These are phyloP conservation scores for Drosophila burlai DNA, from an alignment of 1,140 invertebrate species.

Conservation along the genomic window DNA sequence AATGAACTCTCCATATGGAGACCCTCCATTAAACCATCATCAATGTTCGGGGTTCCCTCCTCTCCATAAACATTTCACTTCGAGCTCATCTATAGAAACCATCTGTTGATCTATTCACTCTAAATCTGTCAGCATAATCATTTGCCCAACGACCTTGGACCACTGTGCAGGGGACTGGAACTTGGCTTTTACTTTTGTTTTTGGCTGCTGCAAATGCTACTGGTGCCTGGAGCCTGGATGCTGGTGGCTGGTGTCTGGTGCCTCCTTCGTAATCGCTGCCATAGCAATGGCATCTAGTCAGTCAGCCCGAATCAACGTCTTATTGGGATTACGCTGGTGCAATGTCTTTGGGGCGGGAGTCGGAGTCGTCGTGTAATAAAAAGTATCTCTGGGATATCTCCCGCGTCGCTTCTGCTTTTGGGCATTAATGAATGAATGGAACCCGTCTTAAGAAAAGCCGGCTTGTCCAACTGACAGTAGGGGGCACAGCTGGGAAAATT, in stretches of 20 bases:
- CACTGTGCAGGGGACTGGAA: slow-evolving; percentile 38
- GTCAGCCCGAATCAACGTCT: slow-evolving; percentile 49
- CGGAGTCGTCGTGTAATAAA: slow-evolving; percentile 74
- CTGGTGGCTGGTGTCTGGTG: slow-evolving; percentile 9
- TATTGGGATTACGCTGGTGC: slow-evolving; percentile 70
- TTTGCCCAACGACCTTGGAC: slow-evolving; percentile 41
- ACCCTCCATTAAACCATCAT: slow-evolving; percentile 32
- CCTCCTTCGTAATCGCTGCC: slow-evolving; percentile 47
- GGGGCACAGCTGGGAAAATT: slow-evolving; percentile 31
- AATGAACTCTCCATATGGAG: slow-evolving; percentile 6
- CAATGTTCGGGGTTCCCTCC: slow-evolving; percentile 5
- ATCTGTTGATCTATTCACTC: slow-evolving; percentile 44
- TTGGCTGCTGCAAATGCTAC: slow-evolving; percentile 5
- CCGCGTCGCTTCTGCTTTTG: slow-evolving; percentile 39
- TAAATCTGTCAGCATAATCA: slow-evolving; percentile 45
- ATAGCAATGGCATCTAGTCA: slow-evolving; percentile 54
- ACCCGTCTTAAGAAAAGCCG: slow-evolving; percentile 61
- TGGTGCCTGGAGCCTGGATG: slow-evolving; percentile 3
- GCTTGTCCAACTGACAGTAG: slow-evolving; percentile 50
- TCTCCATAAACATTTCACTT: slow-evolving; percentile 29
- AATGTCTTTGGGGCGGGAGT: slow-evolving; percentile 38
- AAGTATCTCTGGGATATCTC: slow-evolving; percentile 64
- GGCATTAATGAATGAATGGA: slow-evolving; percentile 76
- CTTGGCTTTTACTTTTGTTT: slow-evolving; percentile 28
- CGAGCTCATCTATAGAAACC: slow-evolving; percentile 11